These are phyloP conservation scores for Sitobion miscanthi DNA, from an alignment of 1,140 invertebrate species.

Conservation along the genomic window DNA sequence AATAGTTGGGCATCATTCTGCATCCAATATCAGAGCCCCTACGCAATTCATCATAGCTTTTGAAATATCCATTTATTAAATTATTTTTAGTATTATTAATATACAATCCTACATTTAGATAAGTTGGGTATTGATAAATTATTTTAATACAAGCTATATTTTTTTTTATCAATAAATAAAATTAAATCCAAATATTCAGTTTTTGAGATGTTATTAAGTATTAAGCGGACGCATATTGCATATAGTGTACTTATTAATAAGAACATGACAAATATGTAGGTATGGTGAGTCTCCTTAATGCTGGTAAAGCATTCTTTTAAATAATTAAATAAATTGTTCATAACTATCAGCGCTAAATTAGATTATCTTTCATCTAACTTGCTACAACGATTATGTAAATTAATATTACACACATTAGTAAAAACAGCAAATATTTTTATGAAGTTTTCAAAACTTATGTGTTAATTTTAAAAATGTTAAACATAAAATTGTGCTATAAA, in stretches of 20 bases:
- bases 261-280: background rate
- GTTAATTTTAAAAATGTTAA: background rate
- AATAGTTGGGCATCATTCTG: constrained; percentile 48
- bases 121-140: background rate
- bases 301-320: background rate
- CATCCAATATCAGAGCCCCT: constrained; percentile 50
- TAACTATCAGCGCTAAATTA: constrained; percentile 46
- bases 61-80: background rate
- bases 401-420: constrained; percentile 48
- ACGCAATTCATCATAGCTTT: constrained; percentile 36
- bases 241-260: background rate
- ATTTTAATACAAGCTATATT: background rate
- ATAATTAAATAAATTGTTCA: constrained; percentile 26
- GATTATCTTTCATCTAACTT: background rate
- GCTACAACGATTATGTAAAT: constrained; percentile 35
- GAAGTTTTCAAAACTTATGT: constrained; percentile 23
- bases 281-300: rapidly evolving
- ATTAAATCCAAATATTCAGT: background rate
- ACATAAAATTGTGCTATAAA: background rate
- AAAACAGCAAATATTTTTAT: constrained; percentile 44
- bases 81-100: background rate
- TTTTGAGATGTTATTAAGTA: background rate
- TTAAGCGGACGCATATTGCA: background rate
- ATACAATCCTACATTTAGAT: background rate
- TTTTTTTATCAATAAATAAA: background rate